Evolutionary conservation across 2,113 vertebrate genomes (phyloP).

Genomic region (Ctenodactylus gundi): DNA sequence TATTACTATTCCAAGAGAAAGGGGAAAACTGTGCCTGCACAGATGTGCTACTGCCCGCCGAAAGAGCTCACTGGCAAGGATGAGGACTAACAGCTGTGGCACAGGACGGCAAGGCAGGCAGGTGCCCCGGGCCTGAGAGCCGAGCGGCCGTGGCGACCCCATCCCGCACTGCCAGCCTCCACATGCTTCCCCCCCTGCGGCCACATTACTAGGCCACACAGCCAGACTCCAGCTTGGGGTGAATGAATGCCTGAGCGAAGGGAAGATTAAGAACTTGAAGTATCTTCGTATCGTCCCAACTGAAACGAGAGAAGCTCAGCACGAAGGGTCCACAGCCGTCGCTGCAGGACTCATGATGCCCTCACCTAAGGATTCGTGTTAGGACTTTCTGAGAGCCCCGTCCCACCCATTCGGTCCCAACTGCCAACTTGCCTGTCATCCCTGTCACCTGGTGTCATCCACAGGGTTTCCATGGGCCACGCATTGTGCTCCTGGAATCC

Average conservation of each 20-base stretch:
- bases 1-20: neutral
- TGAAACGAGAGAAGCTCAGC: neutral
- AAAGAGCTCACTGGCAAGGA: no score
- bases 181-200: accelerated
- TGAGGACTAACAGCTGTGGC: neutral
- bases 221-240: neutral
- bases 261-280: neutral
- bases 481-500: neutral
- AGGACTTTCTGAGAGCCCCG: neutral
- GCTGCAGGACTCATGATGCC: neutral
- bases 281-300: neutral
- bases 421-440: neutral
- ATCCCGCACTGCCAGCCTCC: neutral
- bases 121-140: neutral
- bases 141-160: accelerated
- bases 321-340: neutral
- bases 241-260: neutral
- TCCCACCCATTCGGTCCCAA: neutral
- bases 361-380: neutral
- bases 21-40: no score
- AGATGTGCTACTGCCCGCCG: no score
- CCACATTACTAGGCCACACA: neutral
- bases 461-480: neutral
- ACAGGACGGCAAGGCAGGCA: neutral
- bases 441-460: neutral